A percentile compares a stretch with the other conserved stretches of the same genome.
Conservation (phyloP, 2,797 vertebrate species). For the Macropus fuliginosus region DNA sequence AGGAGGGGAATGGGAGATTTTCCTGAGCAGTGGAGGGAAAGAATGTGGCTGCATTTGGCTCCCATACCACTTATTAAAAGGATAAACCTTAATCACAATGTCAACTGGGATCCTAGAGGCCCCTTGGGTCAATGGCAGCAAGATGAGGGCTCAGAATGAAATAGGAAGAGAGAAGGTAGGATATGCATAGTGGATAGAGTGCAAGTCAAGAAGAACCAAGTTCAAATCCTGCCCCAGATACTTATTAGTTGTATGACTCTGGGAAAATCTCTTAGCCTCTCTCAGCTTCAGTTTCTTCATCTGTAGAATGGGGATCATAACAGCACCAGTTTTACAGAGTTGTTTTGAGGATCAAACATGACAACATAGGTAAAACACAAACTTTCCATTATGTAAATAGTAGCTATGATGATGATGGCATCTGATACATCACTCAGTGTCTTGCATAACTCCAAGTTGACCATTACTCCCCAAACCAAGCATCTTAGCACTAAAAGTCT, state of each 20-base stretch:
- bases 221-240: neutral
- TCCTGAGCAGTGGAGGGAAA: accelerated
- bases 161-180: neutral
- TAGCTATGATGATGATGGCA: neutral
- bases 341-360: neutral
- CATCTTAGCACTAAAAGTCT: neutral
- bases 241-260: neutral
- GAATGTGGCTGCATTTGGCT: neutral
- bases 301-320: neutral
- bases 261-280: neutral
- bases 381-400: neutral
- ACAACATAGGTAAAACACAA: neutral
- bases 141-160: neutral
- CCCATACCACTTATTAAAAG: neutral
- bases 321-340: neutral
- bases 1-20: neutral
- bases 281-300: neutral
- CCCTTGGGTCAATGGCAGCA: neutral
- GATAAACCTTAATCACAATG: neutral
- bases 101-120: neutral
- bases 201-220: neutral
- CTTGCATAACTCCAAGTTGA: neutral
- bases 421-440: neutral
- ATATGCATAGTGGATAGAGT: neutral
- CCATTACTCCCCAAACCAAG: neutral